phyloP scores from a whole-genome alignment of 2,113 vertebrate genomes.

The Macroglossus sobrinus region DNA sequence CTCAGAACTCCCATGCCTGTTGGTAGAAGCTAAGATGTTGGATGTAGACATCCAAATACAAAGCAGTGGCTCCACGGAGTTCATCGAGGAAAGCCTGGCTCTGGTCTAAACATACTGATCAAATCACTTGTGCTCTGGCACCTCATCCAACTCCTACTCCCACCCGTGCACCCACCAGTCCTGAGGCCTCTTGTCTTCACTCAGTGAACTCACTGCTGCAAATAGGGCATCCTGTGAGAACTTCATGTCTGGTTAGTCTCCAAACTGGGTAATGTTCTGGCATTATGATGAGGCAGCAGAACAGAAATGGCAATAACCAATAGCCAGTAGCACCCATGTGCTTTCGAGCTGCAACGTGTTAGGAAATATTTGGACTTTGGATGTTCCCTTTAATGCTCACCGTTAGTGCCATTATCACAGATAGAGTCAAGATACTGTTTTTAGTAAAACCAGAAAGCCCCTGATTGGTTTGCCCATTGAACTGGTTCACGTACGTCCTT shows the following conservation, averaged over 20 bases:
- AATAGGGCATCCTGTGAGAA: slow-evolving; percentile 90
- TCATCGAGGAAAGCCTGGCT: slow-evolving; percentile 61
- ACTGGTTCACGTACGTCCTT: not conserved
- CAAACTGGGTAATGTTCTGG: slow-evolving; percentile 71
- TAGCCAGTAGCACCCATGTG: slow-evolving; percentile 75
- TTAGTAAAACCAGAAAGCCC: slow-evolving; percentile 69
- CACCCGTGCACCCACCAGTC: slow-evolving; percentile 81
- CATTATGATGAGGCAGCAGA: slow-evolving; percentile 67
- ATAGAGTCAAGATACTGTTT: slow-evolving; percentile 89
- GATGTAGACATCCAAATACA: slow-evolving; percentile 77
- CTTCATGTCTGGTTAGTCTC: slow-evolving; percentile 88
- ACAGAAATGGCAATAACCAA: slow-evolving; percentile 81
- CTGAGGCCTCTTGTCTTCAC: slow-evolving; percentile 91
- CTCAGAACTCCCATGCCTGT: slow-evolving; percentile 76
- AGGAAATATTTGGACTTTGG: slow-evolving; percentile 87
- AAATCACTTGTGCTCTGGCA: slow-evolving; percentile 71
- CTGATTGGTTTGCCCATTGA: not conserved
- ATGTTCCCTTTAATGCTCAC: slow-evolving; percentile 76
- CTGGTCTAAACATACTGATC: slow-evolving; percentile 74
- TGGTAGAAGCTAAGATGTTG: slow-evolving; percentile 76
- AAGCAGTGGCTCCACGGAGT: slow-evolving; percentile 50
- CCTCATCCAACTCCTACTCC: not conserved
- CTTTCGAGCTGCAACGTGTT: slow-evolving; percentile 85
- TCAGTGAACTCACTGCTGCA: slow-evolving; percentile 90
- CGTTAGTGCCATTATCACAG: slow-evolving; percentile 81